Base-by-base conservation (phyloP, 1,140 invertebrate genomes). In the Drosophila ercepeae region DNA sequence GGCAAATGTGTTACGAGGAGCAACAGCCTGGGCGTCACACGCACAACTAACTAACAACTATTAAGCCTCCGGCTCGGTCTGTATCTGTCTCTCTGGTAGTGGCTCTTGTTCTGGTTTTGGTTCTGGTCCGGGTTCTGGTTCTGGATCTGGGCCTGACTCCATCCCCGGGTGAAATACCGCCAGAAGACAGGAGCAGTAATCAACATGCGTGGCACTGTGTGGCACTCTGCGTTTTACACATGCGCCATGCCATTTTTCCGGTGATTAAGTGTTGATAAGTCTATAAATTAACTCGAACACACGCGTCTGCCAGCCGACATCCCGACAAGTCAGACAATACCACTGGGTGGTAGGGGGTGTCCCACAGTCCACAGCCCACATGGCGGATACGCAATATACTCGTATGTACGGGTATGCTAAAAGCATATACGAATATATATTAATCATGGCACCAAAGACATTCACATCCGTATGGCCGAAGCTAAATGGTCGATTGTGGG, bases 251-350 rank as follows among this genome's bases (percentile, higher is more conserved):
- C 78, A 82, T 88, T 88, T 88, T 88, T 89, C 83, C 82, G 82
- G 82, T 88, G 83, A 88, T 88, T 88, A 88, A 88, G 82, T 88
- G 82, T 89, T 88, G 82, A 88, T 88, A 88, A 88, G 83, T 88
- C 83, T 82, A 88, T 88, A 88, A 88, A 88, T 88, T 88, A 88
- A 88, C 82, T 75, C 44, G 65, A 78, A 67, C 67, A 79, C 82
- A 81, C 78, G 78, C 64, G 34, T 71, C 46, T 48, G 46, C 46
- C 41, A 9, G 39, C 16, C 39, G 52, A 59, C 64, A 69, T 36
- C 54, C 52, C 36, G 13, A 39, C 65, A 23, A 59, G 32, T 45
- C 49, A 72, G 69, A 53, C 57, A 72, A 73, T 34, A 32, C 42
- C 16, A 7, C 11, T 11, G 29, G 3, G 29, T 32, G 25, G 21